phyloP scores from a whole-genome alignment of 2,113 vertebrate genomes.

The Ciconia stormi region DNA sequence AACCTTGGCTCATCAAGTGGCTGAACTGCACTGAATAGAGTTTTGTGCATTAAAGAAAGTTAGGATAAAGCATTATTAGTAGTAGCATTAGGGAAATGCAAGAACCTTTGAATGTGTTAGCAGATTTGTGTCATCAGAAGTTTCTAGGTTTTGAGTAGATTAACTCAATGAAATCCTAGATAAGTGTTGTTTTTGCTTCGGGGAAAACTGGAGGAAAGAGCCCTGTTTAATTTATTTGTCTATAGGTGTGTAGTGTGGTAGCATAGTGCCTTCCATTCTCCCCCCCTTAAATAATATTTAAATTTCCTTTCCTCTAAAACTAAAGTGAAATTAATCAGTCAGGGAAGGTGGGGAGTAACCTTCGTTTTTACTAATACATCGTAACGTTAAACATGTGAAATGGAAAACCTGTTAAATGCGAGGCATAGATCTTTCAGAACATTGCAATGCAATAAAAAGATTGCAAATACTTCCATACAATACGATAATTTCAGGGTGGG shows the following conservation, averaged over 20 bases:
- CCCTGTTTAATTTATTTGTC: neutral
- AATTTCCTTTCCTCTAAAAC: neutral
- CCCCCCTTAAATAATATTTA: neutral
- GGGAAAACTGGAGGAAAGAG: neutral
- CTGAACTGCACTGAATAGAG: neutral
- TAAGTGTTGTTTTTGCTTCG: neutral
- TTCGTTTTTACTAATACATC: neutral
- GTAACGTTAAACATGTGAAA: neutral
- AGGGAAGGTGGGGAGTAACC: neutral
- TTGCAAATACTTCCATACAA: neutral
- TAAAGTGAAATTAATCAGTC: neutral
- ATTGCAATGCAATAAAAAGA: neutral
- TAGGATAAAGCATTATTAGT: neutral
- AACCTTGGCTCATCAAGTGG: neutral
- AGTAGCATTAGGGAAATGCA: neutral
- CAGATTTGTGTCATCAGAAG: neutral
- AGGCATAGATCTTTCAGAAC: neutral
- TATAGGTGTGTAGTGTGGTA: neutral
- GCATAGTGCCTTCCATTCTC: neutral
- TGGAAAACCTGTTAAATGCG: neutral
- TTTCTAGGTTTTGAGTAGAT: neutral
- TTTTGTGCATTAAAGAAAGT: neutral
- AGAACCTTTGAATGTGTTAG: neutral
- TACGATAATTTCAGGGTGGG: neutral
- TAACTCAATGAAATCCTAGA: neutral